Evolutionary conservation across 1,140 invertebrate species (phyloP).

Genomic region (Lasioglossum albipes): DNA sequence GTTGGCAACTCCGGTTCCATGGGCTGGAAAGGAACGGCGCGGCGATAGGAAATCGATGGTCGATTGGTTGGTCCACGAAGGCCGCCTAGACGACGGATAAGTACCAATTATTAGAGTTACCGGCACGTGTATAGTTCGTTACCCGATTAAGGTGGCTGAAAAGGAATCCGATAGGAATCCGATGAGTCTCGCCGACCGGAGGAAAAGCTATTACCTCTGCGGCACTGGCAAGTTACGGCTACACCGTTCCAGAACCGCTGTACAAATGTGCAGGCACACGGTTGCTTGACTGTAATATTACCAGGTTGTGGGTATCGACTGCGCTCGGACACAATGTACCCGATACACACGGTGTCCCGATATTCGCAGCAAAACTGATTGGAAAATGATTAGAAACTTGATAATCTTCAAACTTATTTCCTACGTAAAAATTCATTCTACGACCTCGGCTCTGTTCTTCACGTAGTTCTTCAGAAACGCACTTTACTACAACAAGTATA

Average conservation of each 20-base stretch:
- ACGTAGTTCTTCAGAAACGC: too few relatives aligned
- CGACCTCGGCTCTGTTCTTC: too few relatives aligned
- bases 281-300: constrained; percentile 16
- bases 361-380: too few relatives aligned
- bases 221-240: constrained; percentile 24
- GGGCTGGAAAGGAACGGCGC: not conserved
- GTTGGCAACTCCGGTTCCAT: not conserved
- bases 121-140: constrained; percentile 69
- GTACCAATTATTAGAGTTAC: constrained; percentile 74
- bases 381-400: too few relatives aligned
- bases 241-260: not conserved
- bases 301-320: not conserved
- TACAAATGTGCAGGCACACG: constrained; percentile 17
- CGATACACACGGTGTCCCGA: too few relatives aligned
- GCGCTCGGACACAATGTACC: not conserved
- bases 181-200: constrained; percentile 52
- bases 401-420: too few relatives aligned
- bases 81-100: constrained; percentile 66
- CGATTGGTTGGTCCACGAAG: constrained; percentile 46
- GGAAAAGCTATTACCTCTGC: constrained; percentile 65
- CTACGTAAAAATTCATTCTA: too few relatives aligned
- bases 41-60: constrained; percentile 35
- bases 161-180: constrained; percentile 73
- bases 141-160: constrained; percentile 68
- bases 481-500: too few relatives aligned